Evolutionary conservation across 2,888 invertebrate species (phyloP), one percentile per base, ranked within the genome.

Genomic region (Pelosia muscerda): DNA sequence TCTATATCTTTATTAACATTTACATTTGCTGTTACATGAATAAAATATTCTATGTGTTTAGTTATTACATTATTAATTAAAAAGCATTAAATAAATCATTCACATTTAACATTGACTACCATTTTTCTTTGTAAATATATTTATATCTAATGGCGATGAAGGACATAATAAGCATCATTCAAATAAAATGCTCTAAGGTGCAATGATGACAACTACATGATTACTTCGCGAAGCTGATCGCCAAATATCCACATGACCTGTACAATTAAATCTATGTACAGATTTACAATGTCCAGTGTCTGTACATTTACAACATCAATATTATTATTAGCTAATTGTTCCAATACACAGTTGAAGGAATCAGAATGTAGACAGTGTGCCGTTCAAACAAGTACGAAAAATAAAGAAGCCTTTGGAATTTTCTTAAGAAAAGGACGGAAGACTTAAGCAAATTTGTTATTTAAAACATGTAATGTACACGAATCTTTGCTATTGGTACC

Each of bases 201-300:
- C 88, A 91, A 88, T 77, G 81, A 90, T 92, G 90, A 78, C 78
- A 78, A 84, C 87, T 88, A 90, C 88, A 79, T 86, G 87, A 86
- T 75, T 84, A 88, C 79, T 84, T 86, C 92, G 90, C 92, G 92
- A 92, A 92, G 90, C 90, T 87, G 89, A 93, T 94, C 95, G 95
- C 94, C 90, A 94, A 95, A 95, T 94, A 95, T 95, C 95, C 95
- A 95, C 95, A 95, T 95, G 92, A 95, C 95, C 95, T 93, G 93
- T 92, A 95, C 94, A 94, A 88, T 86, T 86, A 88, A 84, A 80
- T 84, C 85, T 90, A 90, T 91, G 91, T 90, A 92, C 90, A 91
- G 91, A 89, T 87, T 86, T 80, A 88, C 84, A 89, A 81, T 79
- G 72, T 75, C 73, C 76, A 77, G 79, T 81, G 76, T 86, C 84